Evolutionary conservation across 2,888 invertebrate genomes (phyloP).

Genomic region (Coleophora flavipennella): DNA sequence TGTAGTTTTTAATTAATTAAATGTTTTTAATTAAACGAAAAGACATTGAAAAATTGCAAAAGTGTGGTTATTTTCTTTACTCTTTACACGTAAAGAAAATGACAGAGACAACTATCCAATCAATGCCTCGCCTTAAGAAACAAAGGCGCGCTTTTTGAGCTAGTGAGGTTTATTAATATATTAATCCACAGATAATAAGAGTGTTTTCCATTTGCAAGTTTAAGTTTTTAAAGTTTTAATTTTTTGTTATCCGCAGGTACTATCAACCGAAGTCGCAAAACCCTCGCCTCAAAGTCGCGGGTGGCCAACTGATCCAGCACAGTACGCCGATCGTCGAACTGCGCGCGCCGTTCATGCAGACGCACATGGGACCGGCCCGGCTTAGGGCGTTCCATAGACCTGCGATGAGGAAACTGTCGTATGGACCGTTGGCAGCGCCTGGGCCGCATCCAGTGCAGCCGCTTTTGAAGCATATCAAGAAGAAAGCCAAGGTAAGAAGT

Average conservation of each 20-base stretch:
- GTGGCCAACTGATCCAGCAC: conserved; percentile 94
- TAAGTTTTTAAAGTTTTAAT: too few species aligned
- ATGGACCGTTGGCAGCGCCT: conserved; percentile 81
- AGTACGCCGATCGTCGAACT: conserved; percentile 98
- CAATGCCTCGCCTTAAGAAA: too few species aligned
- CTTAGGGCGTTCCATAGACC: conserved; percentile 95
- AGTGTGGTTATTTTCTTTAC: too few species aligned
- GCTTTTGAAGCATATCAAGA: conserved; percentile 89
- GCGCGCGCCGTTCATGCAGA: conserved; percentile 95
- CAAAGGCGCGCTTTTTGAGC: too few species aligned
- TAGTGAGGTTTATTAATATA: background rate
- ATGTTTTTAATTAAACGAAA: too few species aligned
- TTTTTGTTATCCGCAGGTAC: conserved; percentile 72
- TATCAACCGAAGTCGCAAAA: conserved; percentile 93
- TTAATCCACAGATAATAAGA: background rate
- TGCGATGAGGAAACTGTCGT: conserved; percentile 87
- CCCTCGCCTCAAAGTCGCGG: conserved; percentile 87
- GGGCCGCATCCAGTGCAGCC: conserved; percentile 88
- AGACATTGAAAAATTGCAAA: too few species aligned
- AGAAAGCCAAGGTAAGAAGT: conserved; percentile 83
- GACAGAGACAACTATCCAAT: too few species aligned
- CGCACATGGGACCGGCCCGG: conserved; percentile 82
- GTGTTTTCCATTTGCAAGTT: too few species aligned
- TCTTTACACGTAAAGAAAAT: too few species aligned
- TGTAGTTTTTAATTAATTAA: too few species aligned